Evolutionary conservation across 1,140 invertebrate genomes (phyloP), one percentile per base, ranked within the genome.

Genomic region (Plectrocnemia conspersa): DNA sequence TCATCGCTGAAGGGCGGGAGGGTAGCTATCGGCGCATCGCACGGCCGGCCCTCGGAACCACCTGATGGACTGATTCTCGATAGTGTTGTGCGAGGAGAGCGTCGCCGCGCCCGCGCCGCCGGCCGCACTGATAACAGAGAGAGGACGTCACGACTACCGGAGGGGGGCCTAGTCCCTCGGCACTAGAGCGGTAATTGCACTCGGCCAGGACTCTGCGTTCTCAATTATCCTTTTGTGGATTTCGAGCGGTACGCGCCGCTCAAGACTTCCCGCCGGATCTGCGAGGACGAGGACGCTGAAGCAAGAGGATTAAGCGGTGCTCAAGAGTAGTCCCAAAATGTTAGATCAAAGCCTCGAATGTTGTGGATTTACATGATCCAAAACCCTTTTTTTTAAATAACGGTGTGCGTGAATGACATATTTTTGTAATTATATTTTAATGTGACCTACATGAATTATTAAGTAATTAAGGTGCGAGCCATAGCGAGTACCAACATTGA

Each of bases 1-100:
- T 74, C 79, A 81, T 81, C 66, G 9, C 36, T 38, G 6, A 15
- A 38, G 6, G 6, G 7, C 6, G 15, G 5, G 6, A 9, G 10
- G 7, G 36, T 15, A 6, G 16, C 36, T 9, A 15, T 38, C 36
- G 36, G 15, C 36, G 7, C 36, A 15, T 38, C 6, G n/a, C 5
- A 29, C 23, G 44, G 18, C 5, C 41, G 15, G 47, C 22, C 7
- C 32, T 18, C 47, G 47, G 29, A 21, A 13, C 10, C 19, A 10
- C 13, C n/a, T 13, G 27, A 13, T 13, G 27, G 27, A 29, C 27
- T 29, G 27, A 13, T 9, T 7, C 7, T 7, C 27, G 27, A 29
- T 13, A 13, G 27, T n/a, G n/a, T 21, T 2, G 21, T 5, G 15
- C 11, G 38, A 41, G 18, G n/a, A 15, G 38, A 22, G 21, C n/a